Conservation (phyloP, 2,797 vertebrate species). For the Falco berigora region DNA sequence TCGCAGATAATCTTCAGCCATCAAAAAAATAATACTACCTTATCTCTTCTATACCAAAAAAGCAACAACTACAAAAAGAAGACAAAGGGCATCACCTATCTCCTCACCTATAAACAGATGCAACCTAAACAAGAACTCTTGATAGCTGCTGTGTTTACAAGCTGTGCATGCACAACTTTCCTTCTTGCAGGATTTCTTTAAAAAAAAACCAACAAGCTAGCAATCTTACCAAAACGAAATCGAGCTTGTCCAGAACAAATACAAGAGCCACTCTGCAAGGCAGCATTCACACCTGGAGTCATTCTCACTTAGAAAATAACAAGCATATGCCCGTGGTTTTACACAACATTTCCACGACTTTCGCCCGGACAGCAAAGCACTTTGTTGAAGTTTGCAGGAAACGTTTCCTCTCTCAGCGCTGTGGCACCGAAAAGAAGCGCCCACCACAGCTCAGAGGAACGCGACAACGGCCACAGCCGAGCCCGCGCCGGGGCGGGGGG, state of each 20-base stretch:
- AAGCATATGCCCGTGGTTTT: accelerated
- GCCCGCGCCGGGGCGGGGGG: too few relatives aligned
- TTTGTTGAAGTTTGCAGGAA: neutral
- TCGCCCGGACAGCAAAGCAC: neutral
- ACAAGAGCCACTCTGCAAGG: neutral
- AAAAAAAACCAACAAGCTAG: neutral
- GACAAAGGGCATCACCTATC: neutral
- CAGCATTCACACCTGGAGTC: neutral
- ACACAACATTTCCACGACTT: neutral
- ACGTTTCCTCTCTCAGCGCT: neutral
- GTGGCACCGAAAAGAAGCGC: accelerated
- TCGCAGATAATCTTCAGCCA: neutral
- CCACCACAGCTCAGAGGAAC: too few relatives aligned
- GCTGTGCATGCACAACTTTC: neutral
- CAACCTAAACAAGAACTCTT: neutral
- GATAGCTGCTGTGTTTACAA: neutral
- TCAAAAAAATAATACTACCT: accelerated
- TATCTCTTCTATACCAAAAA: neutral
- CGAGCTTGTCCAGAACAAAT: neutral
- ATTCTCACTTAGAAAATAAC: neutral
- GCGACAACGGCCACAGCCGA: neutral
- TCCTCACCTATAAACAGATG: accelerated
- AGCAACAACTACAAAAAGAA: neutral
- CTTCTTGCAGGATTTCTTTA: neutral
- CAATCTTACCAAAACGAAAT: neutral